phyloP scores from a whole-genome alignment of 2,797 vertebrate genomes.

The Schizopygopsis malacanthus region DNA sequence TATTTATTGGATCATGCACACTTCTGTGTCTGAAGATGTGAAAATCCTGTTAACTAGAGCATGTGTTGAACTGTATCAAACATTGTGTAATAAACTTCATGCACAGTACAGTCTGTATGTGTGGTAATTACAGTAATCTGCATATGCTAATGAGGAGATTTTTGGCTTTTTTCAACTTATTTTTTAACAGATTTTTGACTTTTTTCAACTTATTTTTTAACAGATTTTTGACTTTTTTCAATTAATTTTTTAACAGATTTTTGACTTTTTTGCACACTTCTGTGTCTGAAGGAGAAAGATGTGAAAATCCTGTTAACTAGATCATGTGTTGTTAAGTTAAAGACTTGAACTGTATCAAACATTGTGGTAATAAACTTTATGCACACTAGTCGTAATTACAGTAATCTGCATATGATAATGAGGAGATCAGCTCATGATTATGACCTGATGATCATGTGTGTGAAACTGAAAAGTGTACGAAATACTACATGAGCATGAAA shows the following conservation, averaged over 20 bases:
- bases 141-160: background rate
- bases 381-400: background rate
- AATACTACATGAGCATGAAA: too few relatives aligned
- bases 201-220: too few relatives aligned
- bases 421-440: background rate
- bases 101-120: background rate
- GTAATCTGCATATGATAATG: background rate
- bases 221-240: too few relatives aligned
- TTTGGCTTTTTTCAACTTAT: too few relatives aligned
- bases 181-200: too few relatives aligned
- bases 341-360: conserved; percentile 1
- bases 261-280: conserved; percentile 76
- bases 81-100: conserved; percentile 36
- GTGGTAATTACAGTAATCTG: background rate
- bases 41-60: conserved; percentile 9
- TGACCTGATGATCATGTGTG: background rate
- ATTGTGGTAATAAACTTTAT: conserved; percentile 39
- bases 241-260: too few relatives aligned
- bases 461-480: too few relatives aligned
- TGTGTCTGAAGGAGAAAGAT: conserved; percentile 72
- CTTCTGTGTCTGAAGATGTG: conserved; percentile 78
- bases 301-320: background rate
- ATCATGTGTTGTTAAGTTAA: conserved; percentile 37
- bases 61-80: conserved; percentile 32
- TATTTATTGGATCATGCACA: conserved; percentile 76